Percentiles rank a stretch among this genome's conserved stretches.
Conservation (phyloP, 2,797 vertebrate species). For the Lateolabrax maculatus region DNA sequence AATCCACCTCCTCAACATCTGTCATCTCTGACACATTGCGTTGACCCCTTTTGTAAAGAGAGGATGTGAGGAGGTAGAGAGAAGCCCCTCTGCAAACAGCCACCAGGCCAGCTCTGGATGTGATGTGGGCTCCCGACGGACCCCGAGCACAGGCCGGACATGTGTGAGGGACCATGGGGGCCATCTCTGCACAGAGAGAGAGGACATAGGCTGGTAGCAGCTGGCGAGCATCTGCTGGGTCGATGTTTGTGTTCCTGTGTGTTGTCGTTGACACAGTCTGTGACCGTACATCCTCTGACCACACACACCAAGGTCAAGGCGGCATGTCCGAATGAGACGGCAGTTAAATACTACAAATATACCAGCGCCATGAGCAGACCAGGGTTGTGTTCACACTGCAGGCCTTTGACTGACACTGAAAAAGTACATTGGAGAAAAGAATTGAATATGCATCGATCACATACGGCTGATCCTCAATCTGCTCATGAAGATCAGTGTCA, state of each 20-base stretch:
- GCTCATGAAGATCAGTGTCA: neutral
- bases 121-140: slow-evolving; percentile 38
- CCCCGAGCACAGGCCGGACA: slow-evolving; percentile 37
- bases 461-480: neutral
- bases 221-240: slow-evolving; percentile 39
- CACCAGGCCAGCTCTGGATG: slow-evolving; percentile 38
- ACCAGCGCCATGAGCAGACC: neutral
- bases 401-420: neutral
- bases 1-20: slow-evolving; percentile 33
- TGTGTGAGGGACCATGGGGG: slow-evolving; percentile 21
- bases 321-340: slow-evolving; percentile 1
- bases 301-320: slow-evolving; percentile 51
- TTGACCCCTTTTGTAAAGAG: slow-evolving; percentile 50
- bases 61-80: slow-evolving; percentile 52
- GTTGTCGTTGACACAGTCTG: slow-evolving; percentile 48
- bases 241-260: slow-evolving; percentile 33
- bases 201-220: slow-evolving; percentile 49
- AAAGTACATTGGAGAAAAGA: neutral
- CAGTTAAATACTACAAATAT: slow-evolving; percentile 20
- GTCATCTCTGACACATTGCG: slow-evolving; percentile 56
- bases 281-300: slow-evolving; percentile 49
- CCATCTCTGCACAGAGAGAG: slow-evolving; percentile 5
- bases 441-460: neutral
- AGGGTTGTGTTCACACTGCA: neutral
- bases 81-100: slow-evolving; percentile 53